Evolutionary conservation across 2,113 vertebrate genomes (phyloP).

Genomic region (Pseudopodoces humilis): DNA sequence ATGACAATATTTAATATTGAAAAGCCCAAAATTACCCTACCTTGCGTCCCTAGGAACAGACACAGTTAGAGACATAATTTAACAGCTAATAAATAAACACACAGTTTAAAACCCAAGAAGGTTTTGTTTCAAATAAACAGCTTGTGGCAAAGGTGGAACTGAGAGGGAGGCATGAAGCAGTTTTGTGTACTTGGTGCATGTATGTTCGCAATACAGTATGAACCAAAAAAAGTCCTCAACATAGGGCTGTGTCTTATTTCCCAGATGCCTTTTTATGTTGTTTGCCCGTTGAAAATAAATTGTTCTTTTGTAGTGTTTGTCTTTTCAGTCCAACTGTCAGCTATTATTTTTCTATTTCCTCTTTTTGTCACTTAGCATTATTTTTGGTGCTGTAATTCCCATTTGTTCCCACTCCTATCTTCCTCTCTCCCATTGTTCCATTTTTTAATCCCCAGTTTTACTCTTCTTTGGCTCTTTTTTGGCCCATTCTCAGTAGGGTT

Average conservation of each 20-base stretch:
- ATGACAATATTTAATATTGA: neutral
- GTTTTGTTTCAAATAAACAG: neutral
- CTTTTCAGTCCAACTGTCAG: slow-evolving; percentile 82
- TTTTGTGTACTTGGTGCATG: neutral
- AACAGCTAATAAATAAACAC: neutral
- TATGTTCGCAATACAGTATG: neutral
- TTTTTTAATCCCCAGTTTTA: slow-evolving; percentile 88
- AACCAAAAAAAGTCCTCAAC: neutral
- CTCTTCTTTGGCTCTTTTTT: slow-evolving; percentile 81
- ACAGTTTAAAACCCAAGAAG: neutral
- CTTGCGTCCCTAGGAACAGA: neutral
- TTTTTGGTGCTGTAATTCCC: slow-evolving; percentile 94
- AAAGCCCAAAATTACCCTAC: neutral
- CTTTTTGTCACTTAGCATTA: slow-evolving; percentile 92
- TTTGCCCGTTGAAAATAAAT: slow-evolving; percentile 84
- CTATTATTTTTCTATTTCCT: slow-evolving; percentile 94
- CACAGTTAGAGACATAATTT: neutral
- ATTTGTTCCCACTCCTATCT: slow-evolving; percentile 92
- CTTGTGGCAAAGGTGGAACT: neutral
- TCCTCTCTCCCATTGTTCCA: slow-evolving; percentile 89
- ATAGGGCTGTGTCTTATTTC: slow-evolving; percentile 9
- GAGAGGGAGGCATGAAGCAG: neutral
- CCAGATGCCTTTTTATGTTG: slow-evolving; percentile 49
- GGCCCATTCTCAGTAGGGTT: slow-evolving; percentile 81
- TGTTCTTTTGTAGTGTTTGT: slow-evolving; percentile 81